phyloP scores from a whole-genome alignment of 2,888 invertebrate species.

The Agrotis exclamationis region DNA sequence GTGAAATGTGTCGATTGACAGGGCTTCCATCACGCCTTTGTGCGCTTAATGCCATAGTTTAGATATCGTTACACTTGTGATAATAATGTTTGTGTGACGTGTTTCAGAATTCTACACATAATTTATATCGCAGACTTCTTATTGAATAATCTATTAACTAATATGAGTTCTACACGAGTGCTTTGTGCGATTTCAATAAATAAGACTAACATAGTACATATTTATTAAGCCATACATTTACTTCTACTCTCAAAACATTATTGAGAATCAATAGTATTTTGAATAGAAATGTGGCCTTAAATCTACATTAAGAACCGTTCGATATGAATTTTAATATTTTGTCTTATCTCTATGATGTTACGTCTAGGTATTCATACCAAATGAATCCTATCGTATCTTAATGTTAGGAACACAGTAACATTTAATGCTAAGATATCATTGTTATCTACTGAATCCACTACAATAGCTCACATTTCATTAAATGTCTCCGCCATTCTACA shows the following conservation, averaged over 20 bases:
- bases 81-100: conserved; percentile 11
- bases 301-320: background rate
- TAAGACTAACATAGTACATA: no score
- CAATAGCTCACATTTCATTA: conserved; percentile 45
- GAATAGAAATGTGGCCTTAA: conserved; percentile 2
- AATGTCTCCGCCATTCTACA: conserved; percentile 44
- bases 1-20: conserved; percentile 27
- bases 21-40: conserved; percentile 23
- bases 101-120: conserved; percentile 16
- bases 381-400: conserved; percentile 46
- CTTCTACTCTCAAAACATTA: background rate
- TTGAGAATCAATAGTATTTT: background rate
- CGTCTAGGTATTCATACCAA: conserved; percentile 18
- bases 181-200: no score
- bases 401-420: conserved; percentile 30
- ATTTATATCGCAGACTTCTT: background rate
- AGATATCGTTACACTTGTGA: conserved; percentile 23
- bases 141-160: background rate
- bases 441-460: conserved; percentile 32
- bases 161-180: no score
- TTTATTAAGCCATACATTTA: background rate
- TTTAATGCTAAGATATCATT: conserved; percentile 38
- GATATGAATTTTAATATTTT: conserved; percentile 38
- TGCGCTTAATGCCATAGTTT: conserved; percentile 20
- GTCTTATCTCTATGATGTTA: conserved; percentile 9